These are phyloP conservation scores for Scelioninae gen. 1 DNA, from an alignment of 2,888 invertebrate species.

Conservation along the genomic window DNA sequence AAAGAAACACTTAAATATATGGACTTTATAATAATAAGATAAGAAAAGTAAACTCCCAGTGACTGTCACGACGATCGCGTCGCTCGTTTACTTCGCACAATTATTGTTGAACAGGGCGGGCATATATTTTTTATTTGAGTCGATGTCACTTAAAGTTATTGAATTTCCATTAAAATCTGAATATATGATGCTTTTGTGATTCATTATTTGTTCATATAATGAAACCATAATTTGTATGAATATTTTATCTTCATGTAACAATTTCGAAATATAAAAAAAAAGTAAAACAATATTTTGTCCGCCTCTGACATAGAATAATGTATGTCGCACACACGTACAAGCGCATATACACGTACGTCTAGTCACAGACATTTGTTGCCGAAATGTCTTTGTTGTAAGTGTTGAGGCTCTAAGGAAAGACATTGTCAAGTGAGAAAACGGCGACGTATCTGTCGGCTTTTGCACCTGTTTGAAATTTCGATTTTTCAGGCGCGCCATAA, in stretches of 20 bases:
- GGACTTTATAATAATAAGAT: not conserved
- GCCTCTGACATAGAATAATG: slow-evolving; percentile 8
- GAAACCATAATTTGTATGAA: no score
- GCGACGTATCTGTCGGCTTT: not conserved
- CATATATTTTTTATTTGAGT: no score
- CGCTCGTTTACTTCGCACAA: slow-evolving; percentile 28
- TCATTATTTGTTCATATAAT: no score
- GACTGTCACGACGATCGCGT: not conserved
- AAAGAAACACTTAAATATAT: no score
- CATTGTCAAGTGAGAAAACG: slow-evolving; percentile 33
- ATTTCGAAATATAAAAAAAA: no score
- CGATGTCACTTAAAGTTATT: no score
- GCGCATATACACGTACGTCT: slow-evolving; percentile 27
- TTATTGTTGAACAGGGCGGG: not conserved
- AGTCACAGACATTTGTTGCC: slow-evolving; percentile 43
- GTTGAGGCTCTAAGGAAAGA: slow-evolving; percentile 26
- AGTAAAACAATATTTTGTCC: no score
- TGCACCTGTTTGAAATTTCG: not conserved
- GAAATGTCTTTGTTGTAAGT: slow-evolving; percentile 32
- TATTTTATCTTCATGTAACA: no score
- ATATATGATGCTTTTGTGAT: no score
- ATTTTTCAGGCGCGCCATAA: not conserved
- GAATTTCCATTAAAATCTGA: no score
- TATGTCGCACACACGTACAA: slow-evolving; percentile 11
- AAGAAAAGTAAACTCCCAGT: not conserved